A percentile compares a stretch with the other conserved stretches of the same genome.
Evolutionary conservation across 2,888 invertebrate species (phyloP).

Genomic region (Leucania comma): DNA sequence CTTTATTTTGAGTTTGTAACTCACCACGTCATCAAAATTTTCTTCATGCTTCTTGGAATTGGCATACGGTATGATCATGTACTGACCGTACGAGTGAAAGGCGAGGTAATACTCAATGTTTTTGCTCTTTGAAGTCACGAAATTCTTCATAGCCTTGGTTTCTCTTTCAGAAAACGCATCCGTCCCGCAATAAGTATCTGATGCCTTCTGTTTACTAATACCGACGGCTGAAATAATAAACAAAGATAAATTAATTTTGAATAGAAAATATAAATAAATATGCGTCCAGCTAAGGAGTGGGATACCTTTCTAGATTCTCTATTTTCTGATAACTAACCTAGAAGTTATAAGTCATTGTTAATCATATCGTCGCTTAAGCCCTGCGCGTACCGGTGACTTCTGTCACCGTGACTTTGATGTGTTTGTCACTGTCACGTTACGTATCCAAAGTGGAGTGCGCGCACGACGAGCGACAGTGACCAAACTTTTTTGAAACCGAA

Average conservation of each 20-base stretch:
- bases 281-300: background rate
- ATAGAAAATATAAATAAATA: no score
- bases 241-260: background rate
- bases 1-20: conserved; percentile 20
- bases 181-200: conserved; percentile 82
- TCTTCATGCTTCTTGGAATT: conserved; percentile 72
- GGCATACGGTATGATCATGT: conserved; percentile 90
- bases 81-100: conserved; percentile 93
- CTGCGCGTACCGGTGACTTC: no score
- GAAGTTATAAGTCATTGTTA: no score
- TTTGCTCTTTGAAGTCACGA: conserved; percentile 73
- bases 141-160: conserved; percentile 80
- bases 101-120: conserved; percentile 89
- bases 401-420: no score
- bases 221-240: conserved; percentile 69
- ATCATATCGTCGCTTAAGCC: no score
- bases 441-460: no score
- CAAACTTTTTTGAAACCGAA: no score
- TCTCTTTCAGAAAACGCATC: conserved; percentile 89
- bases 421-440: no score
- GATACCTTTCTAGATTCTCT: background rate
- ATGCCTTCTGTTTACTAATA: conserved; percentile 43
- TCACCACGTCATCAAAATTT: conserved; percentile 84
- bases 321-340: no score
- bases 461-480: no score